These are phyloP conservation scores for Sebastes paucispinis DNA, from an alignment of 2,797 vertebrate species.

Conservation along the genomic window DNA sequence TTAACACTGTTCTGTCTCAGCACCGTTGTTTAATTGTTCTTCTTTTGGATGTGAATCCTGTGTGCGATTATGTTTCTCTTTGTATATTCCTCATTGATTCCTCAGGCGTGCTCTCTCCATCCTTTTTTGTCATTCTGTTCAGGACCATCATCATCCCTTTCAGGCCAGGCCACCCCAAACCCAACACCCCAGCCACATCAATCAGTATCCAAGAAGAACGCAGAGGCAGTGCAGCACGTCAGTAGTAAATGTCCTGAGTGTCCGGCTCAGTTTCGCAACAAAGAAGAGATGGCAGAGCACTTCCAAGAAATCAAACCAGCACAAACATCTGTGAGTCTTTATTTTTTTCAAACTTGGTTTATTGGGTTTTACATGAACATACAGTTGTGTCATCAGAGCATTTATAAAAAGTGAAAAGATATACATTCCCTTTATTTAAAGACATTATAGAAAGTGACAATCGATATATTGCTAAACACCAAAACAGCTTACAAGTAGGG, in stretches of 20 bases:
- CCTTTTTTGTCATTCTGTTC: conserved; percentile 27
- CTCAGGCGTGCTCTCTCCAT: conserved; percentile 23
- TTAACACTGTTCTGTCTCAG: background rate
- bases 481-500: no score
- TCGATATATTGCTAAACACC: no score
- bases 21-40: background rate
- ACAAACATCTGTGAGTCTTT: conserved; percentile 74
- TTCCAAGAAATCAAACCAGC: conserved; percentile 87
- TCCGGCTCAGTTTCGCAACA: conserved; percentile 87
- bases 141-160: conserved; percentile 24
- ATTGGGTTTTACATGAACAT: no score
- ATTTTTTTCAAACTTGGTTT: no score
- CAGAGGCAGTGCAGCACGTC: conserved; percentile 74
- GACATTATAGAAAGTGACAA: no score
- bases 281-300: conserved; percentile 87
- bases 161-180: conserved; percentile 16
- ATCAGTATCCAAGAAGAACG: conserved; percentile 55
- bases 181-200: conserved; percentile 56
- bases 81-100: background rate
- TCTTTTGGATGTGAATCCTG: background rate
- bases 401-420: no score
- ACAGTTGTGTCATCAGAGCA: no score
- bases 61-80: background rate
- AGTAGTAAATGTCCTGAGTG: conserved; percentile 90
- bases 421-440: no score